phyloP scores from a whole-genome alignment of 2,888 invertebrate genomes.

The Dastarcus helophoroides region DNA sequence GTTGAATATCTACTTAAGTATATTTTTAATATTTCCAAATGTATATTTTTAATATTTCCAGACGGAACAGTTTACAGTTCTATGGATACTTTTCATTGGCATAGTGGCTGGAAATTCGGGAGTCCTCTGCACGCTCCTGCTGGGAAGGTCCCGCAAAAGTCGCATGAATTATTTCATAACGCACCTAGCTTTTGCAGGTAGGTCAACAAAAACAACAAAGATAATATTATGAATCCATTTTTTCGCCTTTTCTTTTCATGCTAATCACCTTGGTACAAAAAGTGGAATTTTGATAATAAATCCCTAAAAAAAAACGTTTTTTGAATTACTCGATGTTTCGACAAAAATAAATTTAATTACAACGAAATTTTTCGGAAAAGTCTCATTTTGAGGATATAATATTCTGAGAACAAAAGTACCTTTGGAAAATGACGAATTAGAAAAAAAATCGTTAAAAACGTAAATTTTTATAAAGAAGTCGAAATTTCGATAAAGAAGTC shows the following conservation, averaged over 20 bases:
- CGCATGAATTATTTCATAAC: constrained; percentile 94
- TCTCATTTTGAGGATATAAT: no score
- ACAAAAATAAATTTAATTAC: no score
- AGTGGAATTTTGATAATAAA: no score
- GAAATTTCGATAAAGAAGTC: no score
- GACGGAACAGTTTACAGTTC: constrained; percentile 78
- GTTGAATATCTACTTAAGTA: constrained; percentile 2
- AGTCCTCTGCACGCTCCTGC: constrained; percentile 72
- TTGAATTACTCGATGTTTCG: no score
- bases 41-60: constrained; percentile 41
- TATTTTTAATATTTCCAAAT: not conserved
- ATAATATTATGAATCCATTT: not conserved
- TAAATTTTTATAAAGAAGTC: no score
- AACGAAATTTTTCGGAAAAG: no score
- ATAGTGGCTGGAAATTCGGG: constrained; percentile 81
- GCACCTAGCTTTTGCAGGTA: constrained; percentile 86
- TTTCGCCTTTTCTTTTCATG: not conserved
- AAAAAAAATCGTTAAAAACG: no score
- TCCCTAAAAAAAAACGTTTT: no score
- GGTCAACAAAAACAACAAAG: constrained; percentile 27
- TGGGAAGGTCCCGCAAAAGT: constrained; percentile 76
- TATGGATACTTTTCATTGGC: constrained; percentile 73
- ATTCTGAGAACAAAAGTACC: no score
- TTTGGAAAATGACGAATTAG: no score
- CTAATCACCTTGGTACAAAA: no score